Conservation (phyloP, 2,797 vertebrate species). For the Dicrostonyx torquatus region DNA sequence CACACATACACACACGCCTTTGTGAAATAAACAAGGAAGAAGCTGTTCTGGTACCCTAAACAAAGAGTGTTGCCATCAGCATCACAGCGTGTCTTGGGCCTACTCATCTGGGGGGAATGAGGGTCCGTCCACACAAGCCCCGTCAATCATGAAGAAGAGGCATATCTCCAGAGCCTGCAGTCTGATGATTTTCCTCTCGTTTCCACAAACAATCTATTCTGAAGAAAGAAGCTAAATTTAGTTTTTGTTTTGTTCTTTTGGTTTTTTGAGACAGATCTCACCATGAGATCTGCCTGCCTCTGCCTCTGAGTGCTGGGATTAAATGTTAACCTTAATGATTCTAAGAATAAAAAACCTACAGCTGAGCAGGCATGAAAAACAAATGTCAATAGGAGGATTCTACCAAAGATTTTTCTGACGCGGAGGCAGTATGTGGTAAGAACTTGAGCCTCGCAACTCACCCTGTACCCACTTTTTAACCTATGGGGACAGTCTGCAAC, state of each 20-base stretch:
- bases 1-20: neutral
- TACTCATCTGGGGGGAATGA: neutral
- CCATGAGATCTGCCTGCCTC: neutral
- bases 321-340: neutral
- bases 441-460: neutral
- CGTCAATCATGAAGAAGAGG: neutral
- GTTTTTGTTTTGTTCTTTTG: neutral
- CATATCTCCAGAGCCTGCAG: neutral
- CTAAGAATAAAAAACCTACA: conserved; percentile 13
- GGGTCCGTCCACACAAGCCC: neutral
- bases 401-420: neutral
- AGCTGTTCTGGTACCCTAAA: neutral
- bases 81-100: neutral
- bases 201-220: conserved; percentile 14
- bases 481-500: neutral
- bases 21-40: neutral
- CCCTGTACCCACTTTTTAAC: neutral
- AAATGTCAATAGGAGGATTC: neutral
- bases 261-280: neutral
- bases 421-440: neutral
- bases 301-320: neutral
- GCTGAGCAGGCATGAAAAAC: neutral
- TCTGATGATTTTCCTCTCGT: neutral
- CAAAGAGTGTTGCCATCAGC: neutral
- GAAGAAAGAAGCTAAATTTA: conserved; percentile 36